Evolutionary conservation across 2,797 vertebrate species (phyloP).

Genomic region (Schizopygopsis pylzovi): DNA sequence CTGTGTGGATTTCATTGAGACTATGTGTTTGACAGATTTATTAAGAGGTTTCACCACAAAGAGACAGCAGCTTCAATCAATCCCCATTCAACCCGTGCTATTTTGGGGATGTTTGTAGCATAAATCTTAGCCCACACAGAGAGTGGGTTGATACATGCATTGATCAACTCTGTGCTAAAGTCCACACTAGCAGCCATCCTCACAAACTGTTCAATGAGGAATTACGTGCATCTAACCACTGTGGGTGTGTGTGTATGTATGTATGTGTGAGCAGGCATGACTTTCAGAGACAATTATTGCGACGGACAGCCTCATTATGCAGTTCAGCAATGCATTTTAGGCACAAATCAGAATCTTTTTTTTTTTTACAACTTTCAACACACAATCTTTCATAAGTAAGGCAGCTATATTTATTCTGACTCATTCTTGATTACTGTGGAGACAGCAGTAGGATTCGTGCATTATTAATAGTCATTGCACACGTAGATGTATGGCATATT

Average conservation of each 20-base stretch:
- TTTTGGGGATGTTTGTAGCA: slow-evolving; percentile 70
- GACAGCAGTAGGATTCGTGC: neutral
- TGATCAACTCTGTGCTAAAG: slow-evolving; percentile 61
- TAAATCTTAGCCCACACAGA: slow-evolving; percentile 66
- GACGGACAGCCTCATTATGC: slow-evolving; percentile 10
- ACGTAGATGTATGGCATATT: neutral
- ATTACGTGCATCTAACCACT: slow-evolving; percentile 27
- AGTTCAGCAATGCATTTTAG: neutral
- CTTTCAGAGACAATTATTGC: slow-evolving; percentile 36
- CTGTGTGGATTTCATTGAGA: slow-evolving; percentile 48
- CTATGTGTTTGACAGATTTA: slow-evolving; percentile 64
- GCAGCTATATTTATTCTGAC: slow-evolving; percentile 2
- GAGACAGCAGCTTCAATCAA: slow-evolving; percentile 64
- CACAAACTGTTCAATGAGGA: slow-evolving; percentile 45
- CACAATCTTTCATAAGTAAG: neutral
- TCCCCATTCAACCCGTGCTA: slow-evolving; percentile 62
- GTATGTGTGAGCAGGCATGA: slow-evolving; percentile 53
- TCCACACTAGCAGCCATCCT: slow-evolving; percentile 6
- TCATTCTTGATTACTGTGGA: slow-evolving; percentile 11
- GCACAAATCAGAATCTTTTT: neutral
- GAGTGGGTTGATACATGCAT: slow-evolving; percentile 66
- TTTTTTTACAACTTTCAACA: no score
- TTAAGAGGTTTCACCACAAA: slow-evolving; percentile 63
- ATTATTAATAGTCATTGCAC: neutral
- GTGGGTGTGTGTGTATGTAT: slow-evolving; percentile 50